Evolutionary conservation across 2,113 vertebrate species (phyloP), one percentile per base, ranked within the genome.

Genomic region (Chaetops frenatus): DNA sequence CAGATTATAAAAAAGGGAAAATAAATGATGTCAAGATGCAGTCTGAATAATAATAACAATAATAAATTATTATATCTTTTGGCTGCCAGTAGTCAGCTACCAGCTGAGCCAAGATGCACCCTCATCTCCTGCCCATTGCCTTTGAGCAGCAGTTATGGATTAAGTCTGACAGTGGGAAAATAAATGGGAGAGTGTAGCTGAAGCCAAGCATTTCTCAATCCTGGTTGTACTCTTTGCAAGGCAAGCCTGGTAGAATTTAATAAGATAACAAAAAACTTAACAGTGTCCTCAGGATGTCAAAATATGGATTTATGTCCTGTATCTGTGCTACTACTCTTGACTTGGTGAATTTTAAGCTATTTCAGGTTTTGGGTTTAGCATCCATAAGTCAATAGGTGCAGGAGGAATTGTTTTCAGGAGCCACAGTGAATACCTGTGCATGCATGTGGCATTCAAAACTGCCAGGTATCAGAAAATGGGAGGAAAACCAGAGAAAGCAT

Each of bases 161-260:
- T 96, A 91, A 88, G 58, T 60, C 85, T 95, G 95, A 96, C 90
- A 96, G 69, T 72, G 82, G 66, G 89, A 96, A 95, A 96, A 95
- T 90, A 95, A 95, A 94, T 96, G 92, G 88, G n/a, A 88, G 44
- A 95, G 45, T 40, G 65, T n/a, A 85, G 90, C 72, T 74, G 91
- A 86, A 95, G 89, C 84, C 92, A 90, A 86, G 56, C 85, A 96
- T 96, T 96, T 96, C 94, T 96, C 96, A 94, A 84, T 45, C 40
- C 87, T 81, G 45, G 76, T 22, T 92, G 84, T 89, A 81, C 38
- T 86, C 57, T 72, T 76, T 84, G 88, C 94, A 93, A 88, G 86
- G 67, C 66, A 84, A 86, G 72, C 51, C 82, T 81, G 90, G 82
- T 95, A 86, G 74, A 73, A 95, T 95, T 95, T 94, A 92, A 95